Conservation (phyloP, 2,797 vertebrate species). For the Tapirus indicus region DNA sequence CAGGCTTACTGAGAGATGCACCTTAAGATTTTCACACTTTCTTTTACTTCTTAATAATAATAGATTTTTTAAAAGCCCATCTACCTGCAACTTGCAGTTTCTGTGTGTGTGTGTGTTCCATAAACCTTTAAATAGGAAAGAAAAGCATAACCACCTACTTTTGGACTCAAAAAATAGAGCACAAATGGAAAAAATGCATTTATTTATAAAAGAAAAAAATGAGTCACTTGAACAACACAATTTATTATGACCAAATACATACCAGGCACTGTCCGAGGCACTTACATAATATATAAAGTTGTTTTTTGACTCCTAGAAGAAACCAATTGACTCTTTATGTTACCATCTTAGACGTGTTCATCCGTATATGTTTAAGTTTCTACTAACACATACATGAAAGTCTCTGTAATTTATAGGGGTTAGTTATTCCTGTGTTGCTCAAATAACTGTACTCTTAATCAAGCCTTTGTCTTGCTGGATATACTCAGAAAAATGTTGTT, state of each 20-base stretch:
- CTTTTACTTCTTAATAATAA: not conserved
- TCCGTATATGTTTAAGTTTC: not conserved
- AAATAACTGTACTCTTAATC: not conserved
- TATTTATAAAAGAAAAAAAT: not conserved
- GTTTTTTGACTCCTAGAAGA: not conserved
- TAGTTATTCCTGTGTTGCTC: not conserved
- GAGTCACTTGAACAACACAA: not conserved
- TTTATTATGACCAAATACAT: not conserved
- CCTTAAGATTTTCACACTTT: not conserved
- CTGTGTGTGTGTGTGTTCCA: not conserved
- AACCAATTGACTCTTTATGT: not conserved
- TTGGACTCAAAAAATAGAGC: conserved; percentile 8
- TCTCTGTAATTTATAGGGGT: not conserved
- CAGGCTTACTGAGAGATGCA: not conserved
- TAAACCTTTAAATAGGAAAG: not conserved
- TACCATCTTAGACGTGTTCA: not conserved
- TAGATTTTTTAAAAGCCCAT: not conserved
- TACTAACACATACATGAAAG: not conserved
- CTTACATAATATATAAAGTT: not conserved
- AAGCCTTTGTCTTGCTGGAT: not conserved
- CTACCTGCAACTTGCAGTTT: not conserved
- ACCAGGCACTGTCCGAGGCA: not conserved
- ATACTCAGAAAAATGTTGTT: not conserved
- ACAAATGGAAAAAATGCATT: not conserved
- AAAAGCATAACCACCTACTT: not conserved